Conservation (phyloP, 1,140 invertebrate species). For the Melitaea cinxia region DNA sequence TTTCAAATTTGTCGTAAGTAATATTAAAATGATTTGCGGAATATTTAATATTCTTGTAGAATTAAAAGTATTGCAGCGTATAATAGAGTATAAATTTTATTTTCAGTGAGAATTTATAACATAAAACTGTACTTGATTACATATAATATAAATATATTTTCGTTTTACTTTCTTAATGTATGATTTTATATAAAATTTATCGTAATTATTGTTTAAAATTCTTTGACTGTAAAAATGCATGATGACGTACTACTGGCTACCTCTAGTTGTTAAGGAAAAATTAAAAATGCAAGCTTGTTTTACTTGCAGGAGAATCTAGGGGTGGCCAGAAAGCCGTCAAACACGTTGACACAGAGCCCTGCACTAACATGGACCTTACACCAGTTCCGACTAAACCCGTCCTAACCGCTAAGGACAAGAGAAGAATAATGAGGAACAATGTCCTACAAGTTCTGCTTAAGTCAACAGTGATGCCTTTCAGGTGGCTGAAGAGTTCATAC, state of each 20-base stretch:
- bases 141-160: too few relatives aligned
- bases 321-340: conserved; percentile 42
- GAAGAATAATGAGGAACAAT: conserved; percentile 62
- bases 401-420: conserved; percentile 54
- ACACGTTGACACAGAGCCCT: conserved; percentile 21
- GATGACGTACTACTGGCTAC: conserved; percentile 41
- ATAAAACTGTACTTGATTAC: too few relatives aligned
- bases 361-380: conserved; percentile 24
- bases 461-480: conserved; percentile 70
- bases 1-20: too few relatives aligned
- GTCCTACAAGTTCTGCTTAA: conserved; percentile 62
- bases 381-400: conserved; percentile 25
- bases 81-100: too few relatives aligned
- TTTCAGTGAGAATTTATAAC: too few relatives aligned
- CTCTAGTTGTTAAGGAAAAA: conserved; percentile 35
- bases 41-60: too few relatives aligned
- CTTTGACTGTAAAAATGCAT: conserved; percentile 27
- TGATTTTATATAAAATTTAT: too few relatives aligned
- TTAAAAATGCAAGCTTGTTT: conserved; percentile 50
- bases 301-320: conserved; percentile 70
- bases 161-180: too few relatives aligned
- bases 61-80: too few relatives aligned
- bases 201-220: neutral
- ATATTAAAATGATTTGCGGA: too few relatives aligned
- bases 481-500: conserved; percentile 71